Conservation (phyloP, 2,113 vertebrate genomes). For the Poicephalus gulielmi region DNA sequence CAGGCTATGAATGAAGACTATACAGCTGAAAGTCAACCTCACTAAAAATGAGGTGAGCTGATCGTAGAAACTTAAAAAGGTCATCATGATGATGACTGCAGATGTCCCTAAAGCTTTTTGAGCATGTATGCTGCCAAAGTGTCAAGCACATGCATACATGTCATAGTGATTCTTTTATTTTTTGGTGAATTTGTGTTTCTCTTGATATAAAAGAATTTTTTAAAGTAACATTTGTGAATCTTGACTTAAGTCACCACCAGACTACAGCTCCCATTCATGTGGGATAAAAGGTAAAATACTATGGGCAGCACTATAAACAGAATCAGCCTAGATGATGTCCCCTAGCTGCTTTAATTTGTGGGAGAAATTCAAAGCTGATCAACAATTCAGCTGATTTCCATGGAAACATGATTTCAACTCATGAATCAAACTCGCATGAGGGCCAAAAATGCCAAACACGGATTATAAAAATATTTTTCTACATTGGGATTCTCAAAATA, state of each 20-base stretch:
- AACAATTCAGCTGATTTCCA: constrained; percentile 26
- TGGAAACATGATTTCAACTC: constrained; percentile 35
- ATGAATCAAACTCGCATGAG: background rate
- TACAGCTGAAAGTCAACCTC: background rate
- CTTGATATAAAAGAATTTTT: background rate
- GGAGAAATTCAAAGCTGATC: constrained; percentile 21
- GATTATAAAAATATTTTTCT: constrained; percentile 19
- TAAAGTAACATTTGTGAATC: background rate
- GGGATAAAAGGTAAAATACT: background rate
- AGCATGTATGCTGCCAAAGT: background rate
- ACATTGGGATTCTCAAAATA: background rate
- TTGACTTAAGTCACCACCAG: background rate
- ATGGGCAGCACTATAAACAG: background rate
- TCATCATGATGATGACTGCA: background rate
- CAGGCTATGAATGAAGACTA: background rate
- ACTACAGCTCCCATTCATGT: background rate
- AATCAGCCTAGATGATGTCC: background rate
- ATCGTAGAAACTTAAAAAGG: background rate
- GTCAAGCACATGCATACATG: background rate
- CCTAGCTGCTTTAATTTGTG: background rate
- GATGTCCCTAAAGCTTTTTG: too few relatives aligned
- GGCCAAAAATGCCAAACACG: background rate
- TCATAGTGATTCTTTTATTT: background rate
- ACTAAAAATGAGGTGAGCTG: background rate
- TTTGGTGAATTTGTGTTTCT: background rate